Base-by-base conservation (phyloP, 2,113 vertebrate genomes). In the Pica pica region DNA sequence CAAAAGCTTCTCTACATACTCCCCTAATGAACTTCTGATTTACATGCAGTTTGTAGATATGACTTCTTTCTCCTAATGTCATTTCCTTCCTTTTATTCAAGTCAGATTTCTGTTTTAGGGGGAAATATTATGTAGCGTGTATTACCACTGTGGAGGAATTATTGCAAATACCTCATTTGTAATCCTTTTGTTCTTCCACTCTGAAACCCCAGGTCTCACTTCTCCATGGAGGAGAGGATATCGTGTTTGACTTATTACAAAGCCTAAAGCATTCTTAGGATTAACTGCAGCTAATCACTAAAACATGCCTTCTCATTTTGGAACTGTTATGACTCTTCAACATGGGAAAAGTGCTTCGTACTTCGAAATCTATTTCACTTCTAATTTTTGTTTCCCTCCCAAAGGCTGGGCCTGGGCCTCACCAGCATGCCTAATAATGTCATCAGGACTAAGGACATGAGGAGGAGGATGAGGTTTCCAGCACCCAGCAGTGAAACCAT, bases 81-180 rank as follows among this genome's bases (percentile, higher is more conserved):
- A 68, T 90, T 94, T 91, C 65, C 46, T 91, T 90, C 70, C 55
- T 76, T 57, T 90, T 90, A 80, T 89, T 94, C 77, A 81, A 90
- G 67, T 35, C 27, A 55, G 68, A 74, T 86, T 85, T 94, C 70
- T 90, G 42, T 50, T 93, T 94, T 55, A 46, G 37, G 15, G 27
- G 71, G 26, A 93, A 88, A 90, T 90, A 90, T 91, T 89, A 77
- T 39, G 52, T 83, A 83, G 64, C 30, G 4, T 64, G 56, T 42
- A 77, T 83, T 70, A 82, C 59, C 6, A 0, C 75, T 77, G 42
- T 52, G 63, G 67, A 90, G 52, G 56, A 90, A 90, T 94, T 93
- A 86, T 21, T 93, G 79, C 85, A 95, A 92, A 88, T 93, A 90
- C 39, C 71, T 95, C 67, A 81, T 94, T 95, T 90, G 55, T 52